Percentiles rank a stretch among this genome's conserved stretches.
Evolutionary conservation across 2,113 vertebrate genomes (phyloP).

Genomic region (Xerus inauris): DNA sequence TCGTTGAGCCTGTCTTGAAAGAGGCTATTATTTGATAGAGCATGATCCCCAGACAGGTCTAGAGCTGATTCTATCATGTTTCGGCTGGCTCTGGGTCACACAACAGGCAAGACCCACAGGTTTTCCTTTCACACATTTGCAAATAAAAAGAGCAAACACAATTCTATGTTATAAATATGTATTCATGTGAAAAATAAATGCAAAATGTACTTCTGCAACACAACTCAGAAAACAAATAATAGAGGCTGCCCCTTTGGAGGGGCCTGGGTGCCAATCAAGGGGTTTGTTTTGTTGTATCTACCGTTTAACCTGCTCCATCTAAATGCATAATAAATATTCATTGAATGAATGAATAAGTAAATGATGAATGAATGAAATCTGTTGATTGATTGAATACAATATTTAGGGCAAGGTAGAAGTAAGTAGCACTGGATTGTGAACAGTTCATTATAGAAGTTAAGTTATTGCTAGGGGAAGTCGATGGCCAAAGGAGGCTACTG

Average conservation of each 20-base stretch:
- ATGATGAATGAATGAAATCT: neutral
- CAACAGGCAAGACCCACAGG: neutral
- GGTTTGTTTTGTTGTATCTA: neutral
- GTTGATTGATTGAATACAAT: neutral
- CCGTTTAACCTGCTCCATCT: neutral
- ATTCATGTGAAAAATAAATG: neutral
- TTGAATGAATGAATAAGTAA: neutral
- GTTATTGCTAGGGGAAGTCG: neutral
- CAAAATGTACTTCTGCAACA: neutral
- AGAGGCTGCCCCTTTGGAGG: neutral
- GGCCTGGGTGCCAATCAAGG: neutral
- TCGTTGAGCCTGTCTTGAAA: neutral
- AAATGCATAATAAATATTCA: neutral
- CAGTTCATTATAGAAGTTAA: neutral
- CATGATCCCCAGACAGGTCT: neutral
- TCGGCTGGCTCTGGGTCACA: neutral
- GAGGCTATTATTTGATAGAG: neutral
- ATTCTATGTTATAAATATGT: neutral
- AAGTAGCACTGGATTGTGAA: neutral
- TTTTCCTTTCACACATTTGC: neutral
- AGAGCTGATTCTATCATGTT: neutral
- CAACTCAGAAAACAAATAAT: neutral
- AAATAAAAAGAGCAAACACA: conserved; percentile 8
- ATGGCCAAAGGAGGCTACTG: neutral
- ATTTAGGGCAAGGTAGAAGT: neutral